Evolutionary conservation across 2,888 invertebrate genomes (phyloP).

Genomic region (Hirtodrosophila duncani): DNA sequence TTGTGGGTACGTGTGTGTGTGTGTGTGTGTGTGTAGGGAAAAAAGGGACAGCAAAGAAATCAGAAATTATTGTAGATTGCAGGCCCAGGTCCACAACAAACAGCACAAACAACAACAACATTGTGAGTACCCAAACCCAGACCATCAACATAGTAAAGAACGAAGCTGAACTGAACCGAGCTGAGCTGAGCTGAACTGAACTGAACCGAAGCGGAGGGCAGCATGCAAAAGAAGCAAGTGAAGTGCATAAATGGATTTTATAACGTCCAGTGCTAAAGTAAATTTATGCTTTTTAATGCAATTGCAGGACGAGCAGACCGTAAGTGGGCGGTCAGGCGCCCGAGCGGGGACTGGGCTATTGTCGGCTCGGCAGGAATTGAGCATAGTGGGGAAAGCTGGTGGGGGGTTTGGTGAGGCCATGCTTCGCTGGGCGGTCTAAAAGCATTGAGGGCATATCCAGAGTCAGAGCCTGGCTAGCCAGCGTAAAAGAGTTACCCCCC

Average conservation of each 20-base stretch:
- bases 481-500: slow-evolving; percentile 14
- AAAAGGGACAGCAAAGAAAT: slow-evolving; percentile 62
- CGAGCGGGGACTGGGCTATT: too few relatives aligned
- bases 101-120: slow-evolving; percentile 53
- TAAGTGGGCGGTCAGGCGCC: slow-evolving; percentile 48
- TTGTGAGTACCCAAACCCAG: slow-evolving; percentile 4
- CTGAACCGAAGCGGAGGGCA: slow-evolving; percentile 7
- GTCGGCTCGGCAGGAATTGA: too few relatives aligned
- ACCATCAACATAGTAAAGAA: slow-evolving; percentile 7
- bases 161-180: slow-evolving; percentile 1
- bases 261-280: slow-evolving; percentile 71
- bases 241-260: slow-evolving; percentile 74
- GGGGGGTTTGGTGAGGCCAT: slow-evolving; percentile 24
- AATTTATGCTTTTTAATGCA: slow-evolving; percentile 73
- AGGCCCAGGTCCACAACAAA: slow-evolving; percentile 53
- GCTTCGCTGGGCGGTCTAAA: slow-evolving; percentile 56
- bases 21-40: slow-evolving; percentile 10
- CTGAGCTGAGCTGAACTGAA: not conserved
- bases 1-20: slow-evolving; percentile 24
- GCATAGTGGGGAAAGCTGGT: not conserved
- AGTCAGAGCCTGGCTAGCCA: not conserved
- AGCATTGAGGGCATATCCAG: slow-evolving; percentile 47
- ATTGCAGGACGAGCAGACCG: slow-evolving; percentile 72
- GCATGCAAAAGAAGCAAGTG: slow-evolving; percentile 54
- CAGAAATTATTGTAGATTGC: slow-evolving; percentile 73